These are phyloP conservation scores for Lithobates sylvaticus DNA, from an alignment of 2,797 vertebrate species.

Conservation along the genomic window DNA sequence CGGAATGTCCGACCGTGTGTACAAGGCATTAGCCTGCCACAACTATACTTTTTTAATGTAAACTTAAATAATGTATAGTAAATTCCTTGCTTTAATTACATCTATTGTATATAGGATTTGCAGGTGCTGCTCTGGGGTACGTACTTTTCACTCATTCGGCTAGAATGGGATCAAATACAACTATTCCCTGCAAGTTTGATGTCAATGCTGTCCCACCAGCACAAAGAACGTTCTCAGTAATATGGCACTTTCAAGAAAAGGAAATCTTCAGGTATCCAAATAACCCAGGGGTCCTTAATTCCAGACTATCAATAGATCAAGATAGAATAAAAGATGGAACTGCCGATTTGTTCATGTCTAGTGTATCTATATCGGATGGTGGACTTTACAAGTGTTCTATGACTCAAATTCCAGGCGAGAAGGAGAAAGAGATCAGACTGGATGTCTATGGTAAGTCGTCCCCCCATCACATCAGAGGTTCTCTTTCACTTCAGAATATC, in stretches of 20 bases:
- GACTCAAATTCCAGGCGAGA: neutral
- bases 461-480: neutral
- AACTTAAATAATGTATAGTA: too few relatives aligned
- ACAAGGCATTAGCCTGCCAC: too few relatives aligned
- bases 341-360: neutral
- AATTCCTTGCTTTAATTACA: too few relatives aligned
- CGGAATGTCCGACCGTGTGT: too few relatives aligned
- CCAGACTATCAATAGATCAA: neutral
- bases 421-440: neutral
- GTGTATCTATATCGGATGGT: conserved; percentile 1
- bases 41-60: too few relatives aligned
- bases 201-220: neutral
- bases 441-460: conserved; percentile 1
- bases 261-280: neutral
- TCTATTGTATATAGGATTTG: neutral
- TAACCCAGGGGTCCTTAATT: neutral
- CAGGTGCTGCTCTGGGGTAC: neutral
- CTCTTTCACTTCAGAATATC: too few relatives aligned
- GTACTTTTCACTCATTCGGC: neutral
- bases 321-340: neutral
- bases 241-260: neutral
- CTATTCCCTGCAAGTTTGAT: conserved; percentile 7
- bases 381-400: conserved; percentile 17
- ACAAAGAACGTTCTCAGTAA: neutral
- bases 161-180: neutral